Conservation (phyloP, 2,113 vertebrate genomes). For the Physeter macrocephalus region DNA sequence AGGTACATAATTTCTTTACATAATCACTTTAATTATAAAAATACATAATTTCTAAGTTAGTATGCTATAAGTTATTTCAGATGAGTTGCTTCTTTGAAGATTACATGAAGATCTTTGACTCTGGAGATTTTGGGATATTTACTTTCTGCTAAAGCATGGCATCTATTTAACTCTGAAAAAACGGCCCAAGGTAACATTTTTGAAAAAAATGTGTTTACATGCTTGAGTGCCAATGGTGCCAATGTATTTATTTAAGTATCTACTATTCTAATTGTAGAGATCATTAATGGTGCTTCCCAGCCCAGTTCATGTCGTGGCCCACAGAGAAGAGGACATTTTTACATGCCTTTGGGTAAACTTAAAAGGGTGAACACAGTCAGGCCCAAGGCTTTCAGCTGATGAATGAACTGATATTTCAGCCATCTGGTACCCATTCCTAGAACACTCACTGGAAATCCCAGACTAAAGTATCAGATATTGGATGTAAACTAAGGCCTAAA, state of each 20-base stretch:
- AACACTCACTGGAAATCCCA: background rate
- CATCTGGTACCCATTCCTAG: background rate
- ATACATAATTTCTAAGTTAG: background rate
- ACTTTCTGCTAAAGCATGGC: background rate
- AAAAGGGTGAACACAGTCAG: background rate
- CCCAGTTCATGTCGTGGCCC: no score
- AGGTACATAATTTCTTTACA: background rate
- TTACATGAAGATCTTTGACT: background rate
- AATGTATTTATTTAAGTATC: background rate
- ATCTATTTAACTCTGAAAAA: background rate
- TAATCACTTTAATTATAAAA: background rate
- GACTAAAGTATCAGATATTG: background rate
- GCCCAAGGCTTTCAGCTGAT: background rate
- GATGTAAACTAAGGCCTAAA: background rate
- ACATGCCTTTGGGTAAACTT: background rate
- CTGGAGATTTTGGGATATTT: background rate
- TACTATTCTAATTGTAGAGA: background rate
- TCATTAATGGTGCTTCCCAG: background rate
- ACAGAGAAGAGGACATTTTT: background rate
- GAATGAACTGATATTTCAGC: background rate
- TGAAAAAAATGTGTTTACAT: background rate
- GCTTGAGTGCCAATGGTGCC: background rate
- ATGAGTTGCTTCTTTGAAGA: background rate
- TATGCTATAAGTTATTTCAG: background rate
- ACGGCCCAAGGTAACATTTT: background rate